Conservation (phyloP, 2,888 invertebrate genomes). For the Dolomedes plantarius region DNA sequence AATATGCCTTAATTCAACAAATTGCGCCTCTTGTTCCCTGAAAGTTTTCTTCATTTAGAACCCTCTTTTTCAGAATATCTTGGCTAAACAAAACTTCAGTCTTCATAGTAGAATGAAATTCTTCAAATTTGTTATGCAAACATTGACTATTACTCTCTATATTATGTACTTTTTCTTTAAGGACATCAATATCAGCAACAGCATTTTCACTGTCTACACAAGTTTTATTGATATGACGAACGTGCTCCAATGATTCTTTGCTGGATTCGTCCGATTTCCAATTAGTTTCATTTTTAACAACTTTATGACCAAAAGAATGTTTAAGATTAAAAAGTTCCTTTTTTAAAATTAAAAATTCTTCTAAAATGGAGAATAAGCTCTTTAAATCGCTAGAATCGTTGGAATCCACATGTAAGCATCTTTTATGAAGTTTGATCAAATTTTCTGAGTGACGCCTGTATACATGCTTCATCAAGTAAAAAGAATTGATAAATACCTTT, state of each 20-base stretch:
- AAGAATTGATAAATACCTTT: conserved; percentile 26
- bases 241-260: no score
- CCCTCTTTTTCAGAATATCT: no score
- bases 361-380: not conserved
- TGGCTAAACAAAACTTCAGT: no score
- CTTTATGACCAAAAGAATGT: not conserved
- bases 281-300: no score
- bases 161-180: not conserved
- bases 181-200: not conserved
- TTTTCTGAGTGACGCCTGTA: conserved; percentile 36
- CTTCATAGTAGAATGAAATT: no score
- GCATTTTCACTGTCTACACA: not conserved
- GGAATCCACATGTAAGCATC: not conserved
- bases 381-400: not conserved
- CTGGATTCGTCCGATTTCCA: no score
- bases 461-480: conserved; percentile 38
- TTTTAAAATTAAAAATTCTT: conserved; percentile 28
- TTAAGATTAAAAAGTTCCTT: conserved; percentile 25
- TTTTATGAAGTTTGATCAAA: conserved; percentile 6
- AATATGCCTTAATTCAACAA: no score
- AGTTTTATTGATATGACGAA: not conserved
- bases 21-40: no score
- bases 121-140: conserved; percentile 18
- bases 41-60: no score
- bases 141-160: not conserved